phyloP scores from a whole-genome alignment of 2,888 invertebrate species.

The Endotricha flammealis region DNA sequence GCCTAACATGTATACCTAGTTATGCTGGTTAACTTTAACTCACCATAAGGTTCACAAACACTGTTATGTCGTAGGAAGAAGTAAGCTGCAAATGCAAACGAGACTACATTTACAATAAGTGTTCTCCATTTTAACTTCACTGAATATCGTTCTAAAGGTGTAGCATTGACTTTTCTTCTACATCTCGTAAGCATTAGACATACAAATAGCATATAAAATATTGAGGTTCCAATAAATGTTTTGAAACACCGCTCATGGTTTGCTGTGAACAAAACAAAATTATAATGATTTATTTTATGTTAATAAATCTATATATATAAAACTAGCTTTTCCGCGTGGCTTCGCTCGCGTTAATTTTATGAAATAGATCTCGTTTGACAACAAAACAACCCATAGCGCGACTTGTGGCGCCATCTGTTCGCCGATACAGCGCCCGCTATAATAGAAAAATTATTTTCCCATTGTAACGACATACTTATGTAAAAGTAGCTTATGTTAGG shows the following conservation, averaged over 20 bases:
- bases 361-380: too few relatives aligned
- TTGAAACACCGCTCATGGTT: constrained; percentile 93
- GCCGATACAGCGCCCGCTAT: too few relatives aligned
- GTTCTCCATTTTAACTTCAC: constrained; percentile 87
- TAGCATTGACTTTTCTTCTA: constrained; percentile 78
- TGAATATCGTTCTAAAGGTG: constrained; percentile 81
- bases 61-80: constrained; percentile 94
- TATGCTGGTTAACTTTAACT: too few relatives aligned
- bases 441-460: too few relatives aligned
- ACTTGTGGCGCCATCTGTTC: too few relatives aligned
- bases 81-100: constrained; percentile 89
- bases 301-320: too few relatives aligned
- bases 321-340: too few relatives aligned
- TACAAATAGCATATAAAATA: constrained; percentile 91
- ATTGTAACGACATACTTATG: too few relatives aligned
- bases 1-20: too few relatives aligned
- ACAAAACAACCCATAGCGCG: too few relatives aligned
- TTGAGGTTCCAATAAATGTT: constrained; percentile 89
- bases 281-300: constrained; percentile 19
- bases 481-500: too few relatives aligned
- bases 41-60: constrained; percentile 95
- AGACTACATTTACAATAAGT: constrained; percentile 84
- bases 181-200: constrained; percentile 84
- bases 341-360: too few relatives aligned
- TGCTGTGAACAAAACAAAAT: constrained; percentile 76